Evolutionary conservation across 2,888 invertebrate species (phyloP).

Genomic region (Pediacus dermestoides): DNA sequence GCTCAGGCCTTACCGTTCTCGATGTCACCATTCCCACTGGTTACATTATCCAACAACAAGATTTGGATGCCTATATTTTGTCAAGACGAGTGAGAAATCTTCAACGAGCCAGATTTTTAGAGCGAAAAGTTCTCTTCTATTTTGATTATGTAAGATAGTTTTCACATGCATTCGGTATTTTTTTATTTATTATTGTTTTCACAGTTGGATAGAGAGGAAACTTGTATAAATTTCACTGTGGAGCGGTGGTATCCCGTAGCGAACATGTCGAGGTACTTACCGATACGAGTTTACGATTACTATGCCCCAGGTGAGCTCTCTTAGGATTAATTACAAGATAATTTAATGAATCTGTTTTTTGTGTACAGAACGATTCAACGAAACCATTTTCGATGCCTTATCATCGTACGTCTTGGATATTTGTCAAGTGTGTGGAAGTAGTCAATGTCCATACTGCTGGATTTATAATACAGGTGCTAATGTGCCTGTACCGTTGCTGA

Average conservation of each 20-base stretch:
- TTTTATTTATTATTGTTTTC: slow-evolving; percentile 15
- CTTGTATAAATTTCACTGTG: slow-evolving; percentile 88
- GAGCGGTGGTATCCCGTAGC: slow-evolving; percentile 96
- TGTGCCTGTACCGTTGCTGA: slow-evolving; percentile 35
- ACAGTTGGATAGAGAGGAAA: slow-evolving; percentile 77
- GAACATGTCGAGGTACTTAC: slow-evolving; percentile 90
- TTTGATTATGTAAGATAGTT: slow-evolving; percentile 79
- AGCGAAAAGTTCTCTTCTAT: slow-evolving; percentile 84
- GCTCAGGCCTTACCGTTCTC: slow-evolving; percentile 84
- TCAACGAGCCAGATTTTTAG: slow-evolving; percentile 77
- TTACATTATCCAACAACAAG: slow-evolving; percentile 87
- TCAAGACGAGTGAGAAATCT: slow-evolving; percentile 76
- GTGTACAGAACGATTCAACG: slow-evolving; percentile 81
- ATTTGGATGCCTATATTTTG: slow-evolving; percentile 78
- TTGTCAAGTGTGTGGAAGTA: slow-evolving; percentile 91
- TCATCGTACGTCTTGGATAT: slow-evolving; percentile 85
- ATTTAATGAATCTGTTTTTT: slow-evolving; percentile 11
- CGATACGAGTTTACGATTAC: slow-evolving; percentile 89
- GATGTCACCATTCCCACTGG: slow-evolving; percentile 87
- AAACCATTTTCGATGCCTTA: slow-evolving; percentile 83
- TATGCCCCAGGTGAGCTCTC: slow-evolving; percentile 88
- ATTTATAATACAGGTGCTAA: slow-evolving; percentile 69
- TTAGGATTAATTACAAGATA: slow-evolving; percentile 1
- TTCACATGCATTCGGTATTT: slow-evolving; percentile 4
- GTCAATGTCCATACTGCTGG: slow-evolving; percentile 89